Base-by-base conservation (phyloP, 2,888 invertebrate species). In the Chymomyza procnemis region DNA sequence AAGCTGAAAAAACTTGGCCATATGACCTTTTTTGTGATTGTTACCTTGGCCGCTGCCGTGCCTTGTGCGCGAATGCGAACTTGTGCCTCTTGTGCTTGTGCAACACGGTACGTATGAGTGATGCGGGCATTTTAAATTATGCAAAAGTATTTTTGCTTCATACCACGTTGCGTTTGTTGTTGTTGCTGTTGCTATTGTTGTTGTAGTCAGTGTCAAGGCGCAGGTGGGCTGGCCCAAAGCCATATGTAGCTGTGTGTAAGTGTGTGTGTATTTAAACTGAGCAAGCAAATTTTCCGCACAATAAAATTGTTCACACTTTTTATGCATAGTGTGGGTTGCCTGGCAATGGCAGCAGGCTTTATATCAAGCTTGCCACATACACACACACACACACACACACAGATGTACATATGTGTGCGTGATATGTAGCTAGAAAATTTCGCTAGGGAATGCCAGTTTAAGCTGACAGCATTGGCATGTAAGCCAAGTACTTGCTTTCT, bases 221-320 rank as follows among this genome's bases (percentile, higher is more conserved):
- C 30, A 41, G 41, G 34, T 30, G 57, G 26, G 26, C 19, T 50
- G 6, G 50, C 50, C 50, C 19, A 50, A 3, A 50, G 50, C 12
- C 34, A 14, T 46, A 41, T 34, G 58, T 58, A 18, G 16, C 3
- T 46, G 30, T n/a, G 41, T 61, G 14, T 52, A 16, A 52, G 30
- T 61, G 30, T 62, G 19, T 61, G 58, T 58, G 58, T 41, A 58
- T 21, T 22, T 34, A 48, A 60, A 22, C 16, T 67, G 58, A 76
- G 70, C 71, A 60, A 69, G 74, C 64, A 67, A 75, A 76, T 81
- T 83, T 85, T 85, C 81, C 85, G 71, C 84, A 73, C 81, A 85
- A 85, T 83, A 76, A 79, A 83, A 76, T 78, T 78, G 69, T 78
- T 79, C 75, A 85, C 85, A 80, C 83, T 79, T 73, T 76, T 75